Conservation (phyloP, 2,113 vertebrate species). For the Cyanoramphus novaezelandiae region DNA sequence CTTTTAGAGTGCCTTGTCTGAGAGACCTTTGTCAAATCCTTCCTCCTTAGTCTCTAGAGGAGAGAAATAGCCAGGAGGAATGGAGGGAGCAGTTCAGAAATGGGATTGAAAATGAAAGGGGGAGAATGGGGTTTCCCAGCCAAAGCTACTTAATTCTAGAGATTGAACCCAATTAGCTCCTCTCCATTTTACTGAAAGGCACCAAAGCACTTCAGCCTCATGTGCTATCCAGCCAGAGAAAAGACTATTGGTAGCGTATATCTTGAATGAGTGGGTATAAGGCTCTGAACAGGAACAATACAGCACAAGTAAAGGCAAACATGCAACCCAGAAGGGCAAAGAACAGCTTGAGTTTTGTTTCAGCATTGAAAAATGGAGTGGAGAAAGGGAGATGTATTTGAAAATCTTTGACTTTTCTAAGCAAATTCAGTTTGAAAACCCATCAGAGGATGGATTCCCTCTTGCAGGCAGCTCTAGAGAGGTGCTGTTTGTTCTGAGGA, state of each 20-base stretch:
- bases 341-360: not conserved
- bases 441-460: not conserved
- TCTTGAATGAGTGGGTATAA: not conserved
- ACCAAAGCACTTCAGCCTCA: not conserved
- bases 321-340: accelerated
- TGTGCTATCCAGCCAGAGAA: not conserved
- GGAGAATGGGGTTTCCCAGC: not conserved
- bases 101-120: accelerated
- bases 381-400: not conserved
- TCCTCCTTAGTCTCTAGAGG: not conserved
- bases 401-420: not conserved
- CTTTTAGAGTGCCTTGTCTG: not conserved
- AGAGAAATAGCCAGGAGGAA: not conserved
- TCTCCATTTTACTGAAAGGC: not conserved
- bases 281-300: not conserved
- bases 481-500: not conserved
- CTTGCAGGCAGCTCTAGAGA: not conserved
- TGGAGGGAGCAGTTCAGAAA: not conserved
- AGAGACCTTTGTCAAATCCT: not conserved
- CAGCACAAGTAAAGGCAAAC: not conserved
- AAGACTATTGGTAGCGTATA: not conserved
- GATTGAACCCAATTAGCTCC: not conserved
- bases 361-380: not conserved
- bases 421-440: not conserved
- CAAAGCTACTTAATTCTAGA: not conserved